Evolutionary conservation across 64 coral and sea anemone genomes (phyloP), one percentile per base, ranked within the genome.

Genomic region (Catalaphyllia jardinei): DNA sequence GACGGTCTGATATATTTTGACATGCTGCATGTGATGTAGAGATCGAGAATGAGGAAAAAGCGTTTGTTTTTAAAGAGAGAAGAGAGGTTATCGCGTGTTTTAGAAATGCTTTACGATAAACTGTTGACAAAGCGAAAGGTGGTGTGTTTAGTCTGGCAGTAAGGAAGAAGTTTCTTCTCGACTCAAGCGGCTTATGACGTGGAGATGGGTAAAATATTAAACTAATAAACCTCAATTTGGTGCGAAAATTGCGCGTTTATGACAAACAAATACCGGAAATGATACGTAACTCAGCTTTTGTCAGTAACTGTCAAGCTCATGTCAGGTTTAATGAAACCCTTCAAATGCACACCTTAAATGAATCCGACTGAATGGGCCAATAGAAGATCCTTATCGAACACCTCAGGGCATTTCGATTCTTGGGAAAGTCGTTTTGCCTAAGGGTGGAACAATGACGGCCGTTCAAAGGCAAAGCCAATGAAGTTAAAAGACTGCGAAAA

Each of bases 261-360:
- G 35, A 52, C 87, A 89, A 93, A 93, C 78, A 93, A 91, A 89
- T 31, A 85, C 87, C 87, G 92, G 92, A 93, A 89, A 93, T 93
- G 39, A 82, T 83, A 83, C 72, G 78, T 77, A 86, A 63, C 75
- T n/a, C 82, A 92, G 73, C 29, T 33, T 81, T 89, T 93, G 87
- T 87, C 82, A 84, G 50, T 72, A 83, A 76, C 62, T 89, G 92
- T 93, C 87, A 93, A 93, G 49, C 19, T 83, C 52, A 73, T 84
- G 92, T 88, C 92, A 85, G 31, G 87, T 82, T 89, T 69, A 85
- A 93, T 93, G 57, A 89, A 89, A 87, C 49, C 38, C 29, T 76
- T 88, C 77, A 82, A 78, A 78, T 51, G 71, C 71, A 76, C 86
- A 89, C 25, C 78, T 72, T 42, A 76, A 51, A 12, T 73, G 51